Conservation (phyloP, 2,888 invertebrate genomes). For the Drosophila cracens region DNA sequence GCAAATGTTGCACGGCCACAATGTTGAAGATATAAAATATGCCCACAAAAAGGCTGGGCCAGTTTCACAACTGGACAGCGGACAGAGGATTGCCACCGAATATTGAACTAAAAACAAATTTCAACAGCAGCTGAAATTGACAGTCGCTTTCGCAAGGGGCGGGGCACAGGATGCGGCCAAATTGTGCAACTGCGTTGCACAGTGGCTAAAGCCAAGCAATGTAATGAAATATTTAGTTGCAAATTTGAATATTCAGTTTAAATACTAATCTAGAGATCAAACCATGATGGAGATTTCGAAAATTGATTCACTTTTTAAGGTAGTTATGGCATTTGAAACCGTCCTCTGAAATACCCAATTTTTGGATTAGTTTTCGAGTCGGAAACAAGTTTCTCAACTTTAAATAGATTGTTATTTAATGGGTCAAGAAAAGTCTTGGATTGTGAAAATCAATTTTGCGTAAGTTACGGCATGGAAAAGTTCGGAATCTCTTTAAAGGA, state of each 20-base stretch:
- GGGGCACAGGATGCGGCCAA: conserved; percentile 41
- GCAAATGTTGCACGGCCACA: conserved; percentile 45
- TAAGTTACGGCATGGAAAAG: too few species aligned
- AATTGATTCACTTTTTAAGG: too few species aligned
- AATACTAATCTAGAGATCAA: too few species aligned
- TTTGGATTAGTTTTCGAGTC: not conserved
- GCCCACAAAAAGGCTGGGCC: conserved; percentile 24
- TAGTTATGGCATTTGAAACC: too few species aligned
- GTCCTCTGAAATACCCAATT: too few species aligned
- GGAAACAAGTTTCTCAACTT: fast-evolving
- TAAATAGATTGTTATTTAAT: too few species aligned
- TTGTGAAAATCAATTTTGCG: too few species aligned
- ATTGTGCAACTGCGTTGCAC: conserved; percentile 38
- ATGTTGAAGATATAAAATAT: conserved; percentile 65
- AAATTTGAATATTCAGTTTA: not conserved
- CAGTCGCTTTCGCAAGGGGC: conserved; percentile 41
- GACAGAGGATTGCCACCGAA: conserved; percentile 45
- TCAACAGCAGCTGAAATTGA: conserved; percentile 75
- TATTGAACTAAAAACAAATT: conserved; percentile 75
- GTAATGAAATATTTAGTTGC: not conserved
- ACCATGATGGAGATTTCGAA: too few species aligned
- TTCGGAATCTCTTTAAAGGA: too few species aligned
- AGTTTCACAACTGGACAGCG: conserved; percentile 48
- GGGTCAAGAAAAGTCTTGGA: too few species aligned
- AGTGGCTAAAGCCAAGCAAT: conserved; percentile 7